Conservation (phyloP, 2,888 invertebrate species). For the Microdon myrmicae region DNA sequence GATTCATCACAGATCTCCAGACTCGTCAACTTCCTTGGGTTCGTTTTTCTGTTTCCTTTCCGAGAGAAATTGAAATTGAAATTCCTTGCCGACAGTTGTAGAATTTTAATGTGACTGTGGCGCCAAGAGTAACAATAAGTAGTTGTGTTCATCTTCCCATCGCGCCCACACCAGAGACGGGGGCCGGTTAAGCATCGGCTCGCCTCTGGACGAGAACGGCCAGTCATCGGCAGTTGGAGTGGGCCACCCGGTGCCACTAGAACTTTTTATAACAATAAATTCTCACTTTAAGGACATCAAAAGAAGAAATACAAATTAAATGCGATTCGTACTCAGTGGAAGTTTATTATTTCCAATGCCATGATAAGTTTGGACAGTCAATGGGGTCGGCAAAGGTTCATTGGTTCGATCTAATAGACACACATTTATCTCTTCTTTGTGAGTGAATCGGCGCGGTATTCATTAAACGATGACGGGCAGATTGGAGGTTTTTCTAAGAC, state of each 20-base stretch:
- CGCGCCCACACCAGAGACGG: background rate
- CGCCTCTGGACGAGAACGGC: constrained; percentile 26
- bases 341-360: no score
- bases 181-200: constrained; percentile 7
- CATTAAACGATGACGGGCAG: no score
- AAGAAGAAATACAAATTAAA: constrained; percentile 37
- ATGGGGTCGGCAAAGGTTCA: no score
- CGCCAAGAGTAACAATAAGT: constrained; percentile 34
- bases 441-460: no score
- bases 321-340: constrained; percentile 33
- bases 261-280: constrained; percentile 44
- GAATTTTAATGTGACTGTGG: constrained; percentile 44
- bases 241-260: constrained; percentile 25
- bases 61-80: constrained; percentile 28
- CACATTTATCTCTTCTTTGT: no score
- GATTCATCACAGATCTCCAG: no score
- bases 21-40: constrained; percentile 10
- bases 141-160: background rate
- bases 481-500: no score
- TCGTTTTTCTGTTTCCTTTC: constrained; percentile 10
- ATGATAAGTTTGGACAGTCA: no score
- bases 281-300: constrained; percentile 20
- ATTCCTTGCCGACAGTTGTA: constrained; percentile 36
- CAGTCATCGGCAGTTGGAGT: constrained; percentile 13
- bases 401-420: no score